Conservation (phyloP, 2,888 invertebrate species). For the Patella pellucida region DNA sequence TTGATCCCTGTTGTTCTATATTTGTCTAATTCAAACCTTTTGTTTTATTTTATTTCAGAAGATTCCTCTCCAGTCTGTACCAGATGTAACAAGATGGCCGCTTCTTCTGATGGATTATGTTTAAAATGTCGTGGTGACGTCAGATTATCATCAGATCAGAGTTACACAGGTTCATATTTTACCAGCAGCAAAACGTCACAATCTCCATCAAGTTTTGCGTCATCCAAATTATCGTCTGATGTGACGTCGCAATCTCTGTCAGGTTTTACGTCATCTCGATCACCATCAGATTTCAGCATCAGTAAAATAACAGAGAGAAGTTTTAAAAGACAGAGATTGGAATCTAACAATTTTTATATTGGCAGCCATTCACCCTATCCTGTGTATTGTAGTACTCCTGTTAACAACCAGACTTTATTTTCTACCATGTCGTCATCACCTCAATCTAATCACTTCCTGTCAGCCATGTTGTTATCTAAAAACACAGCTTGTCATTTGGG, state of each 20-base stretch:
- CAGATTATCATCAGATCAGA: background rate
- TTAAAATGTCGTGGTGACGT: background rate
- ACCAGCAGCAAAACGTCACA: too few species aligned
- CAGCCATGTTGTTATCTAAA: too few species aligned
- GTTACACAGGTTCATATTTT: background rate
- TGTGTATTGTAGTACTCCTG: background rate
- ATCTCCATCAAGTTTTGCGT: too few species aligned
- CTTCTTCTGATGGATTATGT: background rate
- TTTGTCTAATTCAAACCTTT: background rate
- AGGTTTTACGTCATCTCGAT: background rate
- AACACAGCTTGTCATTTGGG: too few species aligned
- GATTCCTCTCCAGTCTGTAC: background rate
- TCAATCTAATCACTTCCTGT: too few species aligned
- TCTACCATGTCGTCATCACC: too few species aligned
- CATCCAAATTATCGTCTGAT: too few species aligned
- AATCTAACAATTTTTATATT: background rate
- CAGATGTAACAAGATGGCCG: slow-evolving; percentile 7
- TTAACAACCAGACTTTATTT: background rate
- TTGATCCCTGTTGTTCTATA: too few species aligned
- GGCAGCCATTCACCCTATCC: background rate
- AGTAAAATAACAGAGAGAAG: background rate
- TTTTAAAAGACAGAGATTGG: background rate
- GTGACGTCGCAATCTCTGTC: too few species aligned
- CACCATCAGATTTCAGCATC: slow-evolving; percentile 8
- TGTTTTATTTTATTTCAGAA: background rate